Evolutionary conservation across 2,113 vertebrate genomes (phyloP).

Genomic region (Nestor notabilis): DNA sequence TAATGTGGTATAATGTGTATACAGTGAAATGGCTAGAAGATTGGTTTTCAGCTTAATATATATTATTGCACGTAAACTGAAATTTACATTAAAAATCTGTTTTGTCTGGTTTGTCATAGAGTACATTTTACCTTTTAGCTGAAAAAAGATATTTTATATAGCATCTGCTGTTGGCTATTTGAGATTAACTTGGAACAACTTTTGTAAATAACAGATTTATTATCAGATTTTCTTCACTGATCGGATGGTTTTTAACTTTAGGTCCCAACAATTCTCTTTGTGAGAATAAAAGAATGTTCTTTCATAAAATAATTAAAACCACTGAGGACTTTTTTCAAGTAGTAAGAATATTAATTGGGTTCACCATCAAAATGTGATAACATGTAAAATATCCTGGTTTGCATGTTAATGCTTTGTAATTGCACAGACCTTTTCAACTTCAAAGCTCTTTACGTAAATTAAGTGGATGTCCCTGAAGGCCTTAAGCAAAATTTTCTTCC

Average conservation of each 20-base stretch:
- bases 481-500: background rate
- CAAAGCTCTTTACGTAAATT: slow-evolving; percentile 44
- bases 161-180: background rate
- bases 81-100: background rate
- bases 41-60: background rate
- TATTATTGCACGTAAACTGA: background rate
- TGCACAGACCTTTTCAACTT: slow-evolving; percentile 34
- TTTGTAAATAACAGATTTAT: slow-evolving; percentile 6
- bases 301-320: slow-evolving; percentile 18
- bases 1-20: background rate
- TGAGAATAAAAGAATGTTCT: background rate
- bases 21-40: background rate
- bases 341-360: slow-evolving; percentile 19
- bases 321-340: background rate
- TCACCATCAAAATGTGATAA: slow-evolving; percentile 15
- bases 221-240: background rate
- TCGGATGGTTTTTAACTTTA: background rate
- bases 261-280: background rate
- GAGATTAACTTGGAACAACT: background rate
- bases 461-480: background rate
- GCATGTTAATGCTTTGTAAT: slow-evolving; percentile 28
- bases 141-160: background rate
- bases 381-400: slow-evolving; percentile 39
- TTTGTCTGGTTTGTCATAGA: background rate
- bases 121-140: background rate